Evolutionary conservation across 1,140 invertebrate genomes (phyloP).

Genomic region (Cotesia typhae): DNA sequence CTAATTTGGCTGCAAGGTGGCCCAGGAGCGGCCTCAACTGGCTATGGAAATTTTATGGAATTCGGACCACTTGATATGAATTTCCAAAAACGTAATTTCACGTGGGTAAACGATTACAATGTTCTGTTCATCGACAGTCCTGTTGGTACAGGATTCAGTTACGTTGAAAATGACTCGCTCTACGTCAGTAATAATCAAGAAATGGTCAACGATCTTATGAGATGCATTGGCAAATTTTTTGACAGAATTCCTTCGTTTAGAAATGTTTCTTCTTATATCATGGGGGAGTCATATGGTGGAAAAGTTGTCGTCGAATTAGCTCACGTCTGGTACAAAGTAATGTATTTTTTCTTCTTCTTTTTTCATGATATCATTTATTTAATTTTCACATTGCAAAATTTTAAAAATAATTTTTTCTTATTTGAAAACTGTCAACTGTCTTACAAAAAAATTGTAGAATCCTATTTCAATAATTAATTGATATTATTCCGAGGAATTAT

Average conservation of each 20-base stretch:
- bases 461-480: too few species aligned
- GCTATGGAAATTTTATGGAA: conserved; percentile 81
- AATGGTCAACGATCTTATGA: conserved; percentile 81
- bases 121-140: conserved; percentile 89
- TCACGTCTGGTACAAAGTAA: conserved; percentile 70
- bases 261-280: conserved; percentile 79
- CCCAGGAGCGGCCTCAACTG: conserved; percentile 78
- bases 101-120: conserved; percentile 83
- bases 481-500: too few species aligned
- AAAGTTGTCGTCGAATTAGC: conserved; percentile 89
- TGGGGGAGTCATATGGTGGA: conserved; percentile 87
- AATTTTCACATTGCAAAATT: too few species aligned
- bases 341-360: too few species aligned
- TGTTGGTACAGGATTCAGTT: conserved; percentile 87
- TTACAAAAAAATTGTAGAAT: too few species aligned
- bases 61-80: conserved; percentile 76
- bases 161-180: conserved; percentile 70
- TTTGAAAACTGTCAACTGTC: too few species aligned
- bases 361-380: too few species aligned
- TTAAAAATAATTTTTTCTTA: too few species aligned
- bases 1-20: conserved; percentile 84
- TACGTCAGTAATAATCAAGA: conserved; percentile 73
- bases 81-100: conserved; percentile 72
- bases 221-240: conserved; percentile 74
- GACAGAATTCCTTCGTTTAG: conserved; percentile 72